phyloP scores from a whole-genome alignment of 2,113 vertebrate species.

The Phrynosoma blainvillii region DNA sequence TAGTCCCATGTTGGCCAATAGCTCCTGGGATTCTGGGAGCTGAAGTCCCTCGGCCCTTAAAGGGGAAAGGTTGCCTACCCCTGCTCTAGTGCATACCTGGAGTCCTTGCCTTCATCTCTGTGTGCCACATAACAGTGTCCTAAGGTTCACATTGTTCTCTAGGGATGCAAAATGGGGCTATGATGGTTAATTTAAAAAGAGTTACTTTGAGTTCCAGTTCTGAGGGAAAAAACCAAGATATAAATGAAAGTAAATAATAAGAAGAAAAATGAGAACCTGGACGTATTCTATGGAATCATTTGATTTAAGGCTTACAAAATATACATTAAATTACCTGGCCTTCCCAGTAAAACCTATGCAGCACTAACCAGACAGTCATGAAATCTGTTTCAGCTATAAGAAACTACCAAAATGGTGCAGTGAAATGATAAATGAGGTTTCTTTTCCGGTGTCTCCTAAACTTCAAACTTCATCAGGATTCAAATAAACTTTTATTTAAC shows the following conservation, averaged over 20 bases:
- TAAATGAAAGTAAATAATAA: too few relatives aligned
- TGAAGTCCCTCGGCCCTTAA: too few relatives aligned
- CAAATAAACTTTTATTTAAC: not conserved
- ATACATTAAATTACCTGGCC: too few relatives aligned
- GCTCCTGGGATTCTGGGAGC: too few relatives aligned
- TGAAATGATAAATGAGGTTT: not conserved
- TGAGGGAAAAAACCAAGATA: not conserved
- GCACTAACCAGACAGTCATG: not conserved
- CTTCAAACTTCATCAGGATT: not conserved
- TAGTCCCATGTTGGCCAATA: too few relatives aligned
- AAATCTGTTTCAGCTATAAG: not conserved
- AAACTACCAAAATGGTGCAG: not conserved
- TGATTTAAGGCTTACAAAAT: too few relatives aligned
- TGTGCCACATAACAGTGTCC: too few relatives aligned
- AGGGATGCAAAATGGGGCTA: too few relatives aligned
- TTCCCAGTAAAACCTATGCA: not conserved
- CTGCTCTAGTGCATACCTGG: not conserved
- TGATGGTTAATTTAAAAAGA: not conserved
- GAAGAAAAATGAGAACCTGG: too few relatives aligned
- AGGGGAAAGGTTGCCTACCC: too few relatives aligned
- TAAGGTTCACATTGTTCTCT: too few relatives aligned
- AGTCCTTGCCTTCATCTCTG: not conserved
- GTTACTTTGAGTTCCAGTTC: not conserved
- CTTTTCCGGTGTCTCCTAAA: not conserved
- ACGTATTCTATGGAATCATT: too few relatives aligned